These are phyloP conservation scores for Drosophila imparisetae DNA, from an alignment of 2,888 invertebrate genomes.

Conservation along the genomic window DNA sequence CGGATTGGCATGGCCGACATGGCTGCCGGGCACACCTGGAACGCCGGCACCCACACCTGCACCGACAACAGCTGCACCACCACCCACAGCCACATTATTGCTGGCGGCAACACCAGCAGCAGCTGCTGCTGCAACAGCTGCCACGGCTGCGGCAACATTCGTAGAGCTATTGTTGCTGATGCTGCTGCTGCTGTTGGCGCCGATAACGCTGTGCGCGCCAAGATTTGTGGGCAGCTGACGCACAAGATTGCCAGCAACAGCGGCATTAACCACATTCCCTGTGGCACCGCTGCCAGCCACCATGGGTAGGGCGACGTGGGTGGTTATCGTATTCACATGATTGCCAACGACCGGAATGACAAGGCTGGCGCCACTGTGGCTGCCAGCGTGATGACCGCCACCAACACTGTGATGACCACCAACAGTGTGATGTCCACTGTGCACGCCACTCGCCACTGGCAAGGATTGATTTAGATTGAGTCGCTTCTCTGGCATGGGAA, in stretches of 20 bases:
- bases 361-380: constrained; percentile 8
- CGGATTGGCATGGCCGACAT: constrained; percentile 37
- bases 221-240: constrained; percentile 63
- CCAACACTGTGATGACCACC: not conserved
- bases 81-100: constrained; percentile 19
- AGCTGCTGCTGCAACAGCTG: constrained; percentile 11
- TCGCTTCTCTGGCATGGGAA: constrained; percentile 84
- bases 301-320: constrained; percentile 68
- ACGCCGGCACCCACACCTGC: constrained; percentile 7
- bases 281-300: constrained; percentile 50
- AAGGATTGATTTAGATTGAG: constrained; percentile 72
- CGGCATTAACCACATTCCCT: constrained; percentile 3
- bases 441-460: constrained; percentile 32
- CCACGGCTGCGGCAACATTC: constrained; percentile 9
- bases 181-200: constrained; percentile 7
- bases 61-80: not conserved
- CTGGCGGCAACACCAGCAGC: constrained; percentile 15
- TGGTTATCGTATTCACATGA: constrained; percentile 43
- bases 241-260: constrained; percentile 38
- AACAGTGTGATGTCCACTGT: constrained; percentile 1
- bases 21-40: constrained; percentile 11
- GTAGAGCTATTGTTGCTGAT: not conserved
- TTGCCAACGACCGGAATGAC: constrained; percentile 28
- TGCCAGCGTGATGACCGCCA: constrained; percentile 1
- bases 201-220: constrained; percentile 36